A percentile compares a stretch with the other conserved stretches of the same genome.
Conservation (phyloP, 2,888 invertebrate genomes). For the Drosophila demipolita region DNA sequence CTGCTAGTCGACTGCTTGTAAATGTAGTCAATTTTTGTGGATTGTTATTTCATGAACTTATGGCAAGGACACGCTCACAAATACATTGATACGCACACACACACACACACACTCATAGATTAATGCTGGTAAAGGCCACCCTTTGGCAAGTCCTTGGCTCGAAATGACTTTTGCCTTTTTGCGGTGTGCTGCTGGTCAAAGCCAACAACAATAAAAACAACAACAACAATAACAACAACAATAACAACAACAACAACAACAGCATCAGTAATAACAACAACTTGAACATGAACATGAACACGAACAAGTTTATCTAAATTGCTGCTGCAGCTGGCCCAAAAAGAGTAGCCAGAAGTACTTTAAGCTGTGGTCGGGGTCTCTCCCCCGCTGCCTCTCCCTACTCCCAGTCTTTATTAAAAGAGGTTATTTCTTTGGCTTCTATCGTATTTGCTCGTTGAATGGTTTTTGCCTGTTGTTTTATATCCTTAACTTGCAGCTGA, state of each 20-base stretch:
- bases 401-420: background rate
- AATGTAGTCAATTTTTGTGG: conserved; percentile 25
- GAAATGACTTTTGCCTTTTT: conserved; percentile 78
- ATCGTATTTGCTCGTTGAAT: conserved; percentile 61
- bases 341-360: conserved; percentile 34
- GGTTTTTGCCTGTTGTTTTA: conserved; percentile 41
- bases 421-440: background rate
- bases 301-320: conserved; percentile 79
- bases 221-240: conserved; percentile 22
- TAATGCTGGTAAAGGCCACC: conserved; percentile 23
- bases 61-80: conserved; percentile 51
- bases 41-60: conserved; percentile 71
- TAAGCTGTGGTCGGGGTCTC: conserved; percentile 42
- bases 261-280: conserved; percentile 18
- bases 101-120: conserved; percentile 4
- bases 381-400: background rate
- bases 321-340: conserved; percentile 57
- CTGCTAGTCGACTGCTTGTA: background rate
- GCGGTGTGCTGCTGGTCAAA: conserved; percentile 68
- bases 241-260: conserved; percentile 33
- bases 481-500: conserved; percentile 54
- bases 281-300: conserved; percentile 51
- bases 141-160: conserved; percentile 37
- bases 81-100: conserved; percentile 7
- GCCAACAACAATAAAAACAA: conserved; percentile 50